Conservation (phyloP, 64 coral and sea anemone species). For the Actinia equina region DNA sequence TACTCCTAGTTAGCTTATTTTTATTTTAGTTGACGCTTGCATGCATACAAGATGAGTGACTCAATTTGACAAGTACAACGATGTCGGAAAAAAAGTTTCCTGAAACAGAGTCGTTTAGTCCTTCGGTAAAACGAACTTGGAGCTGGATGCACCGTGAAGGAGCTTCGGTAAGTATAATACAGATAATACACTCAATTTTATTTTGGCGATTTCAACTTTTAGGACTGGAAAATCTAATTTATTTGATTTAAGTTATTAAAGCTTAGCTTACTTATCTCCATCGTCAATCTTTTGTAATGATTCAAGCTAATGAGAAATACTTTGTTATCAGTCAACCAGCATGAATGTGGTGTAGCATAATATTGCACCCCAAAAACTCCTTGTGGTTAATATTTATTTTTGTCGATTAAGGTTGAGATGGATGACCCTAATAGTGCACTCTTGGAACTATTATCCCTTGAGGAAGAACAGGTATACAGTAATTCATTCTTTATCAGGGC, state of each 20-base stretch:
- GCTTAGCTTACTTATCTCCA: too few relatives aligned
- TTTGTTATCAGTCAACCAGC: too few relatives aligned
- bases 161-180: neutral
- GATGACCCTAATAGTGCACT: neutral
- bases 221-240: neutral
- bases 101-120: conserved; percentile 13
- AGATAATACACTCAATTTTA: neutral
- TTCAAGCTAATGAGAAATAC: too few relatives aligned
- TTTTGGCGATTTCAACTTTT: neutral
- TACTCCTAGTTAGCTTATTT: neutral
- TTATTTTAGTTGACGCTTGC: neutral
- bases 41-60: neutral
- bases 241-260: too few relatives aligned
- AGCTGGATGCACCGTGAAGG: conserved; percentile 75
- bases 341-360: too few relatives aligned
- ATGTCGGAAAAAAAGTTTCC: neutral
- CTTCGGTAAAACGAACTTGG: conserved; percentile 49
- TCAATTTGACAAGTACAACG: neutral
- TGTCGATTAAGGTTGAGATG: neutral
- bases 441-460: conserved; percentile 2
- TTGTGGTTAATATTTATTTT: neutral
- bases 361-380: too few relatives aligned
- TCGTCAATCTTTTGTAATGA: too few relatives aligned
- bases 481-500: too few relatives aligned
- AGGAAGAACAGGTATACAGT: neutral